Evolutionary conservation across 2,888 invertebrate species (phyloP).

Genomic region (Clivina fossor): DNA sequence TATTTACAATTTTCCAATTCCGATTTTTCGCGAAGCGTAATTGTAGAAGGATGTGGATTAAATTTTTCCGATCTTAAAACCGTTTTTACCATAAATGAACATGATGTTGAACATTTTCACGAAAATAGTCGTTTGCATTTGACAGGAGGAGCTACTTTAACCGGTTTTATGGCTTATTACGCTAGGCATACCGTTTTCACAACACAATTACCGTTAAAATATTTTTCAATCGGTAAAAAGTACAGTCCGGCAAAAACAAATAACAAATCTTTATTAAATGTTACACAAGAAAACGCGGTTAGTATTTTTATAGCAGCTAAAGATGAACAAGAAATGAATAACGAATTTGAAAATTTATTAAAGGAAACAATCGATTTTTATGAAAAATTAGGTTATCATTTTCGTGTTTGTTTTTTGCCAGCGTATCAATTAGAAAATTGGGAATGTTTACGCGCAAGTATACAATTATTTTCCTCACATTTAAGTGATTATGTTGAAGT

Average conservation of each 20-base stretch:
- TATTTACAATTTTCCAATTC: slow-evolving; percentile 72
- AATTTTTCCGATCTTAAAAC: slow-evolving; percentile 59
- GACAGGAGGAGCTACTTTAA: slow-evolving; percentile 72
- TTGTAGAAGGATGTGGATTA: slow-evolving; percentile 72
- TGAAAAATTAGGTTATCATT: slow-evolving; percentile 66
- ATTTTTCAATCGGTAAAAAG: slow-evolving; percentile 70
- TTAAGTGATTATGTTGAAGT: slow-evolving; percentile 68
- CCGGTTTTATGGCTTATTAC: slow-evolving; percentile 73
- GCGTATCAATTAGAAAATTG: slow-evolving; percentile 63
- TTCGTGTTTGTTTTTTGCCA: slow-evolving; percentile 63
- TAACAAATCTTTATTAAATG: slow-evolving; percentile 62
- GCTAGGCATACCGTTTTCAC: slow-evolving; percentile 66
- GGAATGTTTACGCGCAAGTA: slow-evolving; percentile 68
- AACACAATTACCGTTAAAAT: slow-evolving; percentile 67
- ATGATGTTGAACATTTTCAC: slow-evolving; percentile 56
- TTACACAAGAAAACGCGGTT: slow-evolving; percentile 68
- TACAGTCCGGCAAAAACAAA: slow-evolving; percentile 58
- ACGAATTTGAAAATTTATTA: slow-evolving; percentile 60
- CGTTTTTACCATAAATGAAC: slow-evolving; percentile 64
- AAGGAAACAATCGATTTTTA: slow-evolving; percentile 62
- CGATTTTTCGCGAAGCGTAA: slow-evolving; percentile 74
- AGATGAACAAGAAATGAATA: slow-evolving; percentile 55
- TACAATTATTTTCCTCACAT: slow-evolving; percentile 75
- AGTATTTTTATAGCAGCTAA: slow-evolving; percentile 65
- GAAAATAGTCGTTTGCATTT: slow-evolving; percentile 68